A percentile compares a stretch with the other conserved stretches of the same genome.
Evolutionary conservation across 35 echinoderm and acorn worm genomes (phyloP).

Genomic region (Heliocidaris tuberculata): DNA sequence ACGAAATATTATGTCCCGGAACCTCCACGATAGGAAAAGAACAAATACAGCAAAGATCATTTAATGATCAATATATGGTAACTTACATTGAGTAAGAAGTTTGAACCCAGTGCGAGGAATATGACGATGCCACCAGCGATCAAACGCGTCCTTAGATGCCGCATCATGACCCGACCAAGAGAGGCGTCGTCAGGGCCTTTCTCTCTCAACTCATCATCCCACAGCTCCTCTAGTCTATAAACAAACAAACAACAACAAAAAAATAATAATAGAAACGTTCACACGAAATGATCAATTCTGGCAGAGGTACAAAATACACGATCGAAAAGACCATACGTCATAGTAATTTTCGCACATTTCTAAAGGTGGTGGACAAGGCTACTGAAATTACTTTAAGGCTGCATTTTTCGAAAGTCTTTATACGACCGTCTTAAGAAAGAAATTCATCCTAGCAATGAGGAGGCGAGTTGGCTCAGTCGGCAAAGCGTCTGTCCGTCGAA

Average conservation of each 20-base stretch:
- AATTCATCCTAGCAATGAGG: too few species aligned
- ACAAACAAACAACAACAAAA: neutral
- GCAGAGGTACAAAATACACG: neutral
- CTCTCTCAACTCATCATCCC: constrained; percentile 61
- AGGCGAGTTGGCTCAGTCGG: too few species aligned
- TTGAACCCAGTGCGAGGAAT: constrained; percentile 55
- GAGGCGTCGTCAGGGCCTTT: constrained; percentile 64
- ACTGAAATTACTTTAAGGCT: too few species aligned
- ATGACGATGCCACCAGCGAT: constrained; percentile 47
- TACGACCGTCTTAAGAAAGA: too few species aligned
- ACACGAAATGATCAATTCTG: neutral
- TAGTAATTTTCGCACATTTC: too few species aligned
- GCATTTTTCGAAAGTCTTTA: too few species aligned
- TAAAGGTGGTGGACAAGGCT: too few species aligned
- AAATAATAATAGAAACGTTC: constrained; percentile 18
- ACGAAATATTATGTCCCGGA: too few species aligned
- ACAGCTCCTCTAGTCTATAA: constrained; percentile 61
- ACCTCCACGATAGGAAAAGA: too few species aligned
- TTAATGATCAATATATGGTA: neutral
- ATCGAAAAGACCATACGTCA: too few species aligned
- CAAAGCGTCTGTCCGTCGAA: too few species aligned
- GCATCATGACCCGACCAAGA: constrained; percentile 57
- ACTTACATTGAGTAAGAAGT: constrained; percentile 69
- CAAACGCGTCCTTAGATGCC: constrained; percentile 69
- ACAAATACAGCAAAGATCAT: too few species aligned